A percentile compares a stretch with the other conserved stretches of the same genome.
Evolutionary conservation across 2,797 vertebrate species (phyloP).

Genomic region (Anguilla pacifica): DNA sequence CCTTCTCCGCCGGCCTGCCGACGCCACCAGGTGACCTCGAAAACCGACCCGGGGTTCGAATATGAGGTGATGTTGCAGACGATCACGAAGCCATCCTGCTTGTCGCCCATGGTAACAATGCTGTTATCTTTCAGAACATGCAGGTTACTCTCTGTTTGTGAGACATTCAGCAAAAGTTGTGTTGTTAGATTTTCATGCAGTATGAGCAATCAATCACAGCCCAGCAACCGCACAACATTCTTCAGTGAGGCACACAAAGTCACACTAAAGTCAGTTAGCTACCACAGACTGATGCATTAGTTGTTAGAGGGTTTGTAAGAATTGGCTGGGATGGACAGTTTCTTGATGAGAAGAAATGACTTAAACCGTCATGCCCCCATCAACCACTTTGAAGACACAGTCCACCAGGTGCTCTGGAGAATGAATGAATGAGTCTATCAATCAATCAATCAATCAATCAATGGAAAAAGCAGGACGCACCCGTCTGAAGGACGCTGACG

Average conservation of each 20-base stretch:
- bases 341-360: not conserved
- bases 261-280: not conserved
- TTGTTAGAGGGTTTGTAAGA: not conserved
- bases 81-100: constrained; percentile 45
- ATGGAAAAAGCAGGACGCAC: not conserved
- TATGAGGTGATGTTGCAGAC: constrained; percentile 51
- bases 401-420: too few species aligned
- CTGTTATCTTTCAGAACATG: constrained; percentile 34
- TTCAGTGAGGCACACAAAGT: too few species aligned
- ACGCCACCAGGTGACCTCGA: constrained; percentile 65
- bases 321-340: not conserved
- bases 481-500: constrained; percentile 40
- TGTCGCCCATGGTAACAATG: constrained; percentile 43
- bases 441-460: not conserved
- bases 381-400: not conserved
- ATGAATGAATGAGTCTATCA: not conserved
- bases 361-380: not conserved
- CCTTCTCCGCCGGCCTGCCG: constrained; percentile 21
- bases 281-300: not conserved
- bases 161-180: not conserved
- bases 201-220: not conserved
- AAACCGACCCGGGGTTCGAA: constrained; percentile 50
- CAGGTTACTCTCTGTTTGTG: constrained; percentile 47
- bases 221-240: not conserved
- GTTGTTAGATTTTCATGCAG: too few species aligned